A percentile compares a stretch with the other conserved stretches of the same genome.
phyloP scores from a whole-genome alignment of 2,888 invertebrate genomes.

The Graphium colonna region DNA sequence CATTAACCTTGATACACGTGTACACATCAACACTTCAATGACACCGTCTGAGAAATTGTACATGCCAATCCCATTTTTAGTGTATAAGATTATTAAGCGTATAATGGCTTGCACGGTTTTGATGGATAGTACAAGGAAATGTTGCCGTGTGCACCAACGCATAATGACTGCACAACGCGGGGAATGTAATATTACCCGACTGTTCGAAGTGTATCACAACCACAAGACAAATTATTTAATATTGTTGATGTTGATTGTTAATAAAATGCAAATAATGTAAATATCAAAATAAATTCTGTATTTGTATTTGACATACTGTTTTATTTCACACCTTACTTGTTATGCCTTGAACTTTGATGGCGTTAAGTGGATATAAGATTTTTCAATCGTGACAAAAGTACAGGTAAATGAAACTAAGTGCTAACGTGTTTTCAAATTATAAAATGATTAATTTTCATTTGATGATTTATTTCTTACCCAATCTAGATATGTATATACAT shows the following conservation, averaged over 20 bases:
- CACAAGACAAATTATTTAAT: constrained; percentile 82
- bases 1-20: constrained; percentile 42
- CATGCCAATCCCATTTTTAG: constrained; percentile 22
- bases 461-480: no score
- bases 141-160: constrained; percentile 34
- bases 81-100: constrained; percentile 7
- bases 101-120: constrained; percentile 24
- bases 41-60: constrained; percentile 27
- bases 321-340: constrained; percentile 4
- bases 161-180: constrained; percentile 40
- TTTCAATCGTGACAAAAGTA: no score
- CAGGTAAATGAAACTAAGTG: no score
- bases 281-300: constrained; percentile 85
- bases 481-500: no score
- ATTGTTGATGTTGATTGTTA: constrained; percentile 90
- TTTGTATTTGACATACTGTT: constrained; percentile 80
- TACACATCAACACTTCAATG: constrained; percentile 37
- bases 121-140: constrained; percentile 30
- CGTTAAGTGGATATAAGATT: background rate
- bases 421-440: no score
- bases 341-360: background rate
- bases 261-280: constrained; percentile 88
- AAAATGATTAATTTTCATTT: no score
- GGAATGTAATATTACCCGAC: constrained; percentile 62
- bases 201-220: constrained; percentile 73